Base-by-base conservation (phyloP, 2,888 invertebrate genomes). In the Cryptus armator region DNA sequence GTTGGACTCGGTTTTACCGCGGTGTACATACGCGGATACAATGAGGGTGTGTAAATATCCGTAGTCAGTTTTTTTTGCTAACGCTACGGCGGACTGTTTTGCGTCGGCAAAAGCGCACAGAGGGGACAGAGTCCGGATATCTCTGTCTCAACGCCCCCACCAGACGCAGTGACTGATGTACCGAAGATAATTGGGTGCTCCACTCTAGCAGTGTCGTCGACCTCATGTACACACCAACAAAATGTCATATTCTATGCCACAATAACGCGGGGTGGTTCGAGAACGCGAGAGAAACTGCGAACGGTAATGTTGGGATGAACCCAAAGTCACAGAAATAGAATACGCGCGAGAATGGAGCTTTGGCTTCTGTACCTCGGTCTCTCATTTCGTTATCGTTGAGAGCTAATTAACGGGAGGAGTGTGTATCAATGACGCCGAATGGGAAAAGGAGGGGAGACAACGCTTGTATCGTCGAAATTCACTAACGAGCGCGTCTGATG, bases 181-280 rank as follows among this genome's bases (percentile, higher is more conserved):
- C 59, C 77, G 44, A 78, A 78, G 77, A 78, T 78, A 78, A 78
- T 78, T 78, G 77, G 56, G 62, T 68, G 37, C 59, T 32, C 16
- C 14, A 5, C 16, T 29, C 59, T 44, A 24, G 24, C 29, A 68
- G 59, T 68, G 77, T 70, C 77, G 37, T 78, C 68, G 77, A 78
- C 68, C 68, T 32, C 59, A 19, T 59, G 16, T 9, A 46, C 37
- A 9, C 37, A 37, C 37, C 6, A 19, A 37, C 19, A 44, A 32
- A 59, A 62, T 59, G 59, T 56, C 12, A 67, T 77, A 51, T 46
- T 10, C 3, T n/a, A n/a, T 12, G 37, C 9, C 7, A 16, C 4
- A 7, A 48, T 37, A 29, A 43, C 19, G 12, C 43, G 44, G 19
- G n/a, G 12, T 6, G 53, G 59, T 32, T 29, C 44, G 43, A 24